Conservation (phyloP, 2,888 invertebrate genomes). For the Platycheirus albimanus region DNA sequence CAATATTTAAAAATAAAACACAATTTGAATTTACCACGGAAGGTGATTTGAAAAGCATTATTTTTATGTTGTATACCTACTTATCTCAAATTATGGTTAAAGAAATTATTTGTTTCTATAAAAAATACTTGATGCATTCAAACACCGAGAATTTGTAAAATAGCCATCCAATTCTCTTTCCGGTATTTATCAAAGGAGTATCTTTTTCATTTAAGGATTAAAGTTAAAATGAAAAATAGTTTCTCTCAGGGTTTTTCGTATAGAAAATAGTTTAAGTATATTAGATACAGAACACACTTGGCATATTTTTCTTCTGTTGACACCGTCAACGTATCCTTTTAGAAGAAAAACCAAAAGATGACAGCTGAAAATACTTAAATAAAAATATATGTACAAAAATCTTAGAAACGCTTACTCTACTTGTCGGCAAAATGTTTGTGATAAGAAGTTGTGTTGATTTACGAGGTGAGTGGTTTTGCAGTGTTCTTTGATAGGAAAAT, state of each 20-base stretch:
- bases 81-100: background rate
- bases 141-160: constrained; percentile 29
- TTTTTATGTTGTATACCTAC: too few relatives aligned
- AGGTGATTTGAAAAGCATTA: too few relatives aligned
- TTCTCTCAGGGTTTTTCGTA: background rate
- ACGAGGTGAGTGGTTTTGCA: constrained; percentile 67
- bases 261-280: constrained; percentile 36
- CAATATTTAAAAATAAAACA: too few relatives aligned
- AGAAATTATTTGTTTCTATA: too few relatives aligned
- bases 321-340: constrained; percentile 8
- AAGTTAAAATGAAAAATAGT: constrained; percentile 45
- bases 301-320: constrained; percentile 33
- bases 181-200: constrained; percentile 27
- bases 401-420: background rate
- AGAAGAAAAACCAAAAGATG: background rate
- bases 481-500: background rate
- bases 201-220: constrained; percentile 47
- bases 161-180: background rate
- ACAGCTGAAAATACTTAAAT: constrained; percentile 10
- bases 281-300: constrained; percentile 26
- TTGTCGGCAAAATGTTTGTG: constrained; percentile 72
- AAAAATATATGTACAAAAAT: constrained; percentile 10
- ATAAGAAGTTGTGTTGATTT: constrained; percentile 75
- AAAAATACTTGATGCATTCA: too few relatives aligned
- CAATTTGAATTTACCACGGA: too few relatives aligned